Evolutionary conservation across 2,888 invertebrate genomes (phyloP).

Genomic region (Corythucha ciliata): DNA sequence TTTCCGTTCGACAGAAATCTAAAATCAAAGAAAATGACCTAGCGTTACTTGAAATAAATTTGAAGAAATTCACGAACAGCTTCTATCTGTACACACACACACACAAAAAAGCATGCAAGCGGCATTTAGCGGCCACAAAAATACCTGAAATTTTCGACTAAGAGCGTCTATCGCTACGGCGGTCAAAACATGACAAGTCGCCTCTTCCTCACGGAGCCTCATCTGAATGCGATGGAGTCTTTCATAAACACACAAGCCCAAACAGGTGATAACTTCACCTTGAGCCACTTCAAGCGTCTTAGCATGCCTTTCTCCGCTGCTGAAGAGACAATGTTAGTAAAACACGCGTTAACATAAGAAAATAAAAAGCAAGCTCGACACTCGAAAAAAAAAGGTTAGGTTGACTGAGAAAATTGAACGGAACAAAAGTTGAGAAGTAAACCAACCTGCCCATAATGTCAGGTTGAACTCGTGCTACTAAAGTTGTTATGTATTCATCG

Average conservation of each 20-base stretch:
- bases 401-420: not conserved
- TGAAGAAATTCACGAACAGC: not conserved
- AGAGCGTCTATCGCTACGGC: slow-evolving; percentile 80
- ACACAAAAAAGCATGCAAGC: not conserved
- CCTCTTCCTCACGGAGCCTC: slow-evolving; percentile 80
- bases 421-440: not conserved
- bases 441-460: slow-evolving; percentile 53
- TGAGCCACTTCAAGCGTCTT: slow-evolving; percentile 95
- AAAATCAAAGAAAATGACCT: slow-evolving; percentile 17
- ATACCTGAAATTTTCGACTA: slow-evolving; percentile 70
- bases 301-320: slow-evolving; percentile 82
- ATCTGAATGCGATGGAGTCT: slow-evolving; percentile 78
- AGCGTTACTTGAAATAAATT: not conserved
- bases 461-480: slow-evolving; percentile 84
- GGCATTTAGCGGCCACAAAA: not conserved
- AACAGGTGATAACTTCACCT: slow-evolving; percentile 89
- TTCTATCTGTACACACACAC: not conserved
- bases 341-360: not conserved
- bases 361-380: not conserved
- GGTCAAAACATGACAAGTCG: slow-evolving; percentile 86
- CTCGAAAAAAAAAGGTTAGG: no score
- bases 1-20: slow-evolving; percentile 78
- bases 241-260: slow-evolving; percentile 88
- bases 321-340: slow-evolving; percentile 39
- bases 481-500: slow-evolving; percentile 77